A percentile compares a stretch with the other conserved stretches of the same genome.
These are phyloP conservation scores for Rhagologus leucostigma DNA, from an alignment of 2,113 vertebrate species.

Conservation along the genomic window DNA sequence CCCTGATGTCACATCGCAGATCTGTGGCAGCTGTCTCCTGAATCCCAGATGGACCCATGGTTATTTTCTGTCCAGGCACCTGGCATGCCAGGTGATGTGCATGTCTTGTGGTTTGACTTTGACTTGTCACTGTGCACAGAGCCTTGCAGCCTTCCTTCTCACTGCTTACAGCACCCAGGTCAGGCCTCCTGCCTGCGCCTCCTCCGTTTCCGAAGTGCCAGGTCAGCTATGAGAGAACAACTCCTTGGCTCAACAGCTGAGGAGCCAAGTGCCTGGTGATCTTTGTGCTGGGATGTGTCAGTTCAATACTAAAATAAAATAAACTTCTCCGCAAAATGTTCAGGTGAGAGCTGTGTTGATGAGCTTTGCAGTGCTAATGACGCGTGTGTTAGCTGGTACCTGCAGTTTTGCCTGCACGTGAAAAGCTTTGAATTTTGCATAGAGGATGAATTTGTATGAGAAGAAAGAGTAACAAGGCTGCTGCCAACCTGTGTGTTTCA, in stretches of 20 bases:
- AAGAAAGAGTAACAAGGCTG: not conserved
- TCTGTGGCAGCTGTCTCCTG: not conserved
- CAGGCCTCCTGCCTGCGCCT: not conserved
- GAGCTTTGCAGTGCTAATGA: not conserved
- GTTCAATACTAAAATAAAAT: not conserved
- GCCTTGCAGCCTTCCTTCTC: not conserved
- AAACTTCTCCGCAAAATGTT: not conserved
- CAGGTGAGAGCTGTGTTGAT: not conserved
- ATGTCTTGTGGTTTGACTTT: not conserved
- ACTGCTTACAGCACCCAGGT: not conserved
- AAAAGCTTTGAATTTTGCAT: not conserved
- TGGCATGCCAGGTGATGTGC: not conserved
- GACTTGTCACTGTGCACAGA: not conserved
- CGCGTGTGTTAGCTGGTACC: not conserved
- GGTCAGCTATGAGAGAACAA: not conserved
- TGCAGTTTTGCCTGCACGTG: not conserved
- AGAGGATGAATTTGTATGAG: not conserved
- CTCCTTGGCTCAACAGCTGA: not conserved
- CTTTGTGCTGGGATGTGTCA: not conserved
- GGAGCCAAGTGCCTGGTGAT: not conserved
- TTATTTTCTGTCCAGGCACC: not conserved
- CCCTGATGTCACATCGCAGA: not conserved
- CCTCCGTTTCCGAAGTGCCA: not conserved
- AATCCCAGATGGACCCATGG: not conserved
- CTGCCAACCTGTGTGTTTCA: not conserved